Conservation (phyloP, 1,140 invertebrate species). For the Agrilus planipennis region DNA sequence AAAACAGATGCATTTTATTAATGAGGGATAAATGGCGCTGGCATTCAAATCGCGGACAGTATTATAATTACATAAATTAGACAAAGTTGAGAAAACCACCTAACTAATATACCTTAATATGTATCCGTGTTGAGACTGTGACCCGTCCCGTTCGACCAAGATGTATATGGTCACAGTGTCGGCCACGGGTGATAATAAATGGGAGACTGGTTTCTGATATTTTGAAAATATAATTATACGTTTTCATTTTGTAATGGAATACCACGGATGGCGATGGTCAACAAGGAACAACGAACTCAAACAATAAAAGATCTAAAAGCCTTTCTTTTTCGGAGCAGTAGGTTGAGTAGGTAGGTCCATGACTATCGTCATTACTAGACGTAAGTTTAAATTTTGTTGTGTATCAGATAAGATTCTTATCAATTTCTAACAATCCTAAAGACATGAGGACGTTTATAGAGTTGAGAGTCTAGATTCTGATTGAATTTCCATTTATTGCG, state of each 20-base stretch:
- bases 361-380: background rate
- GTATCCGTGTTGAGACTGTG: slow-evolving; percentile 18
- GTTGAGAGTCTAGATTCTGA: no score
- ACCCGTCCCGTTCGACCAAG: background rate
- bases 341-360: background rate
- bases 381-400: no score
- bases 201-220: slow-evolving; percentile 29
- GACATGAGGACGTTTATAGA: no score
- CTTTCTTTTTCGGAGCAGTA: no score
- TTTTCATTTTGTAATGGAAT: slow-evolving; percentile 30
- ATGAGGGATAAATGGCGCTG: slow-evolving; percentile 20
- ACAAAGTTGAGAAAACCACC: slow-evolving; percentile 29
- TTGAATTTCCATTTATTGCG: no score
- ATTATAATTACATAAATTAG: slow-evolving; percentile 29
- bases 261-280: slow-evolving; percentile 19
- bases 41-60: slow-evolving; percentile 17
- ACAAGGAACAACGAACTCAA: no score
- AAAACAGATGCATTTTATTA: no score
- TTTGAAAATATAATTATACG: slow-evolving; percentile 30
- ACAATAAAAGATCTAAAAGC: no score
- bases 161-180: slow-evolving; percentile 17
- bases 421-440: no score
- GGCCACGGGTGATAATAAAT: slow-evolving; percentile 24
- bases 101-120: slow-evolving; percentile 29
- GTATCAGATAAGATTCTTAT: no score